Evolutionary conservation across 2,888 invertebrate genomes (phyloP).

Genomic region (Lymantria monacha): DNA sequence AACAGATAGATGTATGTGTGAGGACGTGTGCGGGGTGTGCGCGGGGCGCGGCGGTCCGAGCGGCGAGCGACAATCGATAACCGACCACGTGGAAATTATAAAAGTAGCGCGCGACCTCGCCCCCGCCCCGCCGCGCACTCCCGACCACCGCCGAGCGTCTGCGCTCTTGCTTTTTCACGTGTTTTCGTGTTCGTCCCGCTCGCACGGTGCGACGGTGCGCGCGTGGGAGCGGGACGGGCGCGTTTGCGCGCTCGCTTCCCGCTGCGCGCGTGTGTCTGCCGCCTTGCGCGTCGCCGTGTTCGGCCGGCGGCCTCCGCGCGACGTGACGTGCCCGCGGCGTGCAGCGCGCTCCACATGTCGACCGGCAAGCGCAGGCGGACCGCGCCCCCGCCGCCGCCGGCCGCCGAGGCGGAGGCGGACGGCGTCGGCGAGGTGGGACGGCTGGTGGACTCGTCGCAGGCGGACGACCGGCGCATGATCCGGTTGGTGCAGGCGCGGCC

Average conservation of each 20-base stretch:
- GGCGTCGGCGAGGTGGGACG: slow-evolving; percentile 49
- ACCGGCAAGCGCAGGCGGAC: slow-evolving; percentile 14
- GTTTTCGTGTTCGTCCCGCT: slow-evolving; percentile 45
- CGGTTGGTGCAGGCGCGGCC: slow-evolving; percentile 64
- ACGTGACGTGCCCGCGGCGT: slow-evolving; percentile 40
- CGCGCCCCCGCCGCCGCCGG: slow-evolving; percentile 2
- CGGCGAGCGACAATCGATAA: not conserved
- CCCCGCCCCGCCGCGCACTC: slow-evolving; percentile 1
- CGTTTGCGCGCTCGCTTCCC: slow-evolving; percentile 56
- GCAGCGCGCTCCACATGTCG: not conserved
- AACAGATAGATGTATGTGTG: too few species aligned
- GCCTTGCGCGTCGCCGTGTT: slow-evolving; percentile 64
- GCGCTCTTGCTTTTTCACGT: slow-evolving; percentile 71
- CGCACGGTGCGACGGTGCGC: slow-evolving; percentile 16
- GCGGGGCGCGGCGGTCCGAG: too few species aligned
- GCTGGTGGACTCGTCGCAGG: slow-evolving; percentile 66
- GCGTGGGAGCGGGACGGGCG: slow-evolving; percentile 54
- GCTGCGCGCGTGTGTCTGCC: slow-evolving; percentile 74
- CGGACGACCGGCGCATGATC: slow-evolving; percentile 71
- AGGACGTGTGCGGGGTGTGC: too few species aligned
- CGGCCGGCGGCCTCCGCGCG: slow-evolving; percentile 48
- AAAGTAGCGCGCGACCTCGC: slow-evolving; percentile 31
- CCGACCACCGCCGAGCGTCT: slow-evolving; percentile 43
- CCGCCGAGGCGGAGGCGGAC: slow-evolving; percentile 10
- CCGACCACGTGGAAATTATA: slow-evolving; percentile 47